Evolutionary conservation across 2,888 invertebrate species (phyloP).

Genomic region (Diploptera punctata): DNA sequence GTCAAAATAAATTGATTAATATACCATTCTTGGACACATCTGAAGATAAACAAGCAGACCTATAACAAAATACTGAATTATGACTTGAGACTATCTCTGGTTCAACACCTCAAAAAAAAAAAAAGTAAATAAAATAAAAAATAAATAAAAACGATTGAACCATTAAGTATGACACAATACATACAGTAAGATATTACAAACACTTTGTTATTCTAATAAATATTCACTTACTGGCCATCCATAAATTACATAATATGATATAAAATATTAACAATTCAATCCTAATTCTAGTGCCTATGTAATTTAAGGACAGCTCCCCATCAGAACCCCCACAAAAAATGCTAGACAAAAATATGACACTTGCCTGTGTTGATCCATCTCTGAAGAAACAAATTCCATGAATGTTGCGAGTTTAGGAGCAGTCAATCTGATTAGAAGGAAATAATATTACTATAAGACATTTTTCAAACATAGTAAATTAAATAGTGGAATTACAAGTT

Average conservation of each 20-base stretch:
- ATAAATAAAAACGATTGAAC: too few relatives aligned
- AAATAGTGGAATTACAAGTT: too few relatives aligned
- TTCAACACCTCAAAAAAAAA: too few relatives aligned
- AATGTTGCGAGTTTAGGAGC: constrained; percentile 50
- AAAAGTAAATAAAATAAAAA: too few relatives aligned
- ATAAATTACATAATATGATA: constrained; percentile 14
- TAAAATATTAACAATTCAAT: background rate
- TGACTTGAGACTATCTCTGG: too few relatives aligned
- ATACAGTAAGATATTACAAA: too few relatives aligned
- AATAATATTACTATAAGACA: constrained; percentile 32
- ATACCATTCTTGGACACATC: too few relatives aligned
- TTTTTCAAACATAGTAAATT: background rate
- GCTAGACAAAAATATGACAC: constrained; percentile 38
- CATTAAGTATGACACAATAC: too few relatives aligned
- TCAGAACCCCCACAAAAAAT: background rate
- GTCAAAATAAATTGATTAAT: too few relatives aligned
- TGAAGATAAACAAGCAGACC: too few relatives aligned
- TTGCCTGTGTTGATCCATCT: constrained; percentile 50
- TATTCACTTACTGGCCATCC: constrained; percentile 7
- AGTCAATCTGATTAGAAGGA: constrained; percentile 47
- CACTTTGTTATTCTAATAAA: too few relatives aligned
- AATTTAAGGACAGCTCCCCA: constrained; percentile 18
- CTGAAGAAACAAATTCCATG: constrained; percentile 50
- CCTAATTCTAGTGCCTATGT: background rate
- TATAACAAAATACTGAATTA: too few relatives aligned